Evolutionary conservation across 1,140 invertebrate genomes (phyloP).

Genomic region (Aporrectodea caliginosa): DNA sequence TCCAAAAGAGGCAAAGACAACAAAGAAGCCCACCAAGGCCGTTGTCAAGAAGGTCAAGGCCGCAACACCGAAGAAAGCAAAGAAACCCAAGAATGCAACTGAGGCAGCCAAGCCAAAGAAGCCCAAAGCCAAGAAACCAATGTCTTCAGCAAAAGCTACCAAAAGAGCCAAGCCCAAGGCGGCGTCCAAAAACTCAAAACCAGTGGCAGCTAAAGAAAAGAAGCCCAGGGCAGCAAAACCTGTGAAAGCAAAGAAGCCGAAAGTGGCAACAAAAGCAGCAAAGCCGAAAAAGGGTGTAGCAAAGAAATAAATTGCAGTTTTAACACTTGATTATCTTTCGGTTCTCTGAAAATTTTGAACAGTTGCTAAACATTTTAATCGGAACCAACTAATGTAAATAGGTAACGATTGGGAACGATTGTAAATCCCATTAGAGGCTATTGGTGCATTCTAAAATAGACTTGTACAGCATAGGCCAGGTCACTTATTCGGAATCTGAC

Average conservation of each 20-base stretch:
- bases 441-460: too few species aligned
- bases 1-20: constrained; percentile 30
- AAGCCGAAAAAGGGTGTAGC: constrained; percentile 32
- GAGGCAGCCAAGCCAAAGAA: constrained; percentile 36
- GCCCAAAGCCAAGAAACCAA: neutral
- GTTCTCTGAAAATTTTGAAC: too few species aligned
- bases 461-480: too few species aligned
- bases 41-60: constrained; percentile 37
- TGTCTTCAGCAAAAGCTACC: constrained; percentile 28
- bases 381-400: too few species aligned
- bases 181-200: constrained; percentile 37
- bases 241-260: constrained; percentile 37
- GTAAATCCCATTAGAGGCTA: too few species aligned
- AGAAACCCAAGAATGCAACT: constrained; percentile 38
- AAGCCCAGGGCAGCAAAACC: constrained; percentile 20
- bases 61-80: constrained; percentile 35
- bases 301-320: too few species aligned
- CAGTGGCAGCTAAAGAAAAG: constrained; percentile 36
- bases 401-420: too few species aligned
- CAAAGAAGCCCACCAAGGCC: constrained; percentile 22
- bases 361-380: too few species aligned
- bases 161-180: constrained; percentile 33
- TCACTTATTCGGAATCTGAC: too few species aligned
- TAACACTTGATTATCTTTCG: too few species aligned
- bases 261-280: constrained; percentile 37